phyloP scores from a whole-genome alignment of 2,797 vertebrate genomes.

The Champsocephalus gunnari region DNA sequence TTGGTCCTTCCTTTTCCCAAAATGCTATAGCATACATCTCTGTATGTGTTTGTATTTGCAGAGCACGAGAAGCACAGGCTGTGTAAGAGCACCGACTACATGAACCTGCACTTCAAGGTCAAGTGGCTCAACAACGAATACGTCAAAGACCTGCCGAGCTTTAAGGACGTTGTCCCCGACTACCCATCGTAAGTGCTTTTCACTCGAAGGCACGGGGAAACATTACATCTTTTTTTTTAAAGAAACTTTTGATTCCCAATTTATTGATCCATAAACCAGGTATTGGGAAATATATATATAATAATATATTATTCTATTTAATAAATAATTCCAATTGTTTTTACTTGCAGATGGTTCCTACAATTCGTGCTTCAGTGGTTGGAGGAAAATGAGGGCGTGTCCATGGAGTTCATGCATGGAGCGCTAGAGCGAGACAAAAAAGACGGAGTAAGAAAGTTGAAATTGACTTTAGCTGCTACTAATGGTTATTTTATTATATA shows the following conservation, averaged over 20 bases:
- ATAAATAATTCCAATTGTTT: background rate
- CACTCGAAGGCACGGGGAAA: background rate
- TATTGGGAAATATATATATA: background rate
- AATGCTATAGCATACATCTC: background rate
- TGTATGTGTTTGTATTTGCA: slow-evolving; percentile 60
- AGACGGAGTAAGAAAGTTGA: slow-evolving; percentile 89
- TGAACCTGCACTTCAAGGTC: slow-evolving; percentile 99
- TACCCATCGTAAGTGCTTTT: slow-evolving; percentile 92
- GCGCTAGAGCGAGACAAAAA: slow-evolving; percentile 98
- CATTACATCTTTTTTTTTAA: no score
- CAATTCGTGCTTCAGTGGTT: slow-evolving; percentile 98
- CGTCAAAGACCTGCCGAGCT: slow-evolving; percentile 90
- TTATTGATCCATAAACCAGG: background rate
- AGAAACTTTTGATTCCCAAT: background rate
- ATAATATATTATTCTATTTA: background rate
- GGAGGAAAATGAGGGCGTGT: slow-evolving; percentile 97
- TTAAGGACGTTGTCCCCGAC: slow-evolving; percentile 90
- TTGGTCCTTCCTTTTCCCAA: no score
- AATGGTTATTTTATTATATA: no score
- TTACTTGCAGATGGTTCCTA: slow-evolving; percentile 91
- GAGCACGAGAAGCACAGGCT: slow-evolving; percentile 95
- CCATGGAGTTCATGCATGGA: slow-evolving; percentile 96
- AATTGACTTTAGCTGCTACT: no score
- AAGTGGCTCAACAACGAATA: slow-evolving; percentile 99
- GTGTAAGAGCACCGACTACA: slow-evolving; percentile 98